These are phyloP conservation scores for Corynorhinus townsendii DNA, from an alignment of 2,113 vertebrate species.

Conservation along the genomic window DNA sequence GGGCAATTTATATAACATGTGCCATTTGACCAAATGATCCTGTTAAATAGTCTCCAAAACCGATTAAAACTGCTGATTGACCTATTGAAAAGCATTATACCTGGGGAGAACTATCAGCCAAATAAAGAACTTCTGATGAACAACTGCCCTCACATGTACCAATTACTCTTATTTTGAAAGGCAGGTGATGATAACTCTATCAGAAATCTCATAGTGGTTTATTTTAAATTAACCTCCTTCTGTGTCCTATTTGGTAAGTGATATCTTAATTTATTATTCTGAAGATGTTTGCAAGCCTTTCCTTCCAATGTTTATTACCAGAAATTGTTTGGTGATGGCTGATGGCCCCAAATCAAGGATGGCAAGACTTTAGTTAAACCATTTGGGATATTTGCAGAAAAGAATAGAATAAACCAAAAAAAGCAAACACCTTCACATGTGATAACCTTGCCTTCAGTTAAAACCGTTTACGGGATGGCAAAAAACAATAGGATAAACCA, in stretches of 20 bases:
- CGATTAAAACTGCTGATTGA: conserved; percentile 37
- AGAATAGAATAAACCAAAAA: conserved; percentile 61
- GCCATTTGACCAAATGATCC: conserved; percentile 38
- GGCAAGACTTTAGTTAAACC: conserved; percentile 53
- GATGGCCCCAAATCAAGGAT: conserved; percentile 76
- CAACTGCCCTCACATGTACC: conserved; percentile 21
- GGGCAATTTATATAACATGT: background rate
- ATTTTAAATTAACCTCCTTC: conserved; percentile 69
- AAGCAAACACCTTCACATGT: conserved; percentile 55
- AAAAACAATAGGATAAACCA: conserved; percentile 60
- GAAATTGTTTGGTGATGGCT: conserved; percentile 76
- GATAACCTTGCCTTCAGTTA: conserved; percentile 68
- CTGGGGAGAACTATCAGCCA: conserved; percentile 62
- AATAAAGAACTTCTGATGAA: conserved; percentile 42
- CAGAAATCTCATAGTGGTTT: conserved; percentile 48
- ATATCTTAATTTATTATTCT: conserved; percentile 74
- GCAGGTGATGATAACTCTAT: conserved; percentile 49
- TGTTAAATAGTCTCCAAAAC: conserved; percentile 47
- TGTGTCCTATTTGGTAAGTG: conserved; percentile 62
- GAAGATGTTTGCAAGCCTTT: conserved; percentile 71
- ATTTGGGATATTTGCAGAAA: conserved; percentile 37
- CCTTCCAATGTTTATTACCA: conserved; percentile 74
- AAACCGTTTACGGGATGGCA: conserved; percentile 55
- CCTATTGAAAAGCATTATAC: conserved; percentile 43
- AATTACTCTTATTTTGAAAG: conserved; percentile 50